These are phyloP conservation scores for Xylocampa areola DNA, from an alignment of 2,888 invertebrate species.

Conservation along the genomic window DNA sequence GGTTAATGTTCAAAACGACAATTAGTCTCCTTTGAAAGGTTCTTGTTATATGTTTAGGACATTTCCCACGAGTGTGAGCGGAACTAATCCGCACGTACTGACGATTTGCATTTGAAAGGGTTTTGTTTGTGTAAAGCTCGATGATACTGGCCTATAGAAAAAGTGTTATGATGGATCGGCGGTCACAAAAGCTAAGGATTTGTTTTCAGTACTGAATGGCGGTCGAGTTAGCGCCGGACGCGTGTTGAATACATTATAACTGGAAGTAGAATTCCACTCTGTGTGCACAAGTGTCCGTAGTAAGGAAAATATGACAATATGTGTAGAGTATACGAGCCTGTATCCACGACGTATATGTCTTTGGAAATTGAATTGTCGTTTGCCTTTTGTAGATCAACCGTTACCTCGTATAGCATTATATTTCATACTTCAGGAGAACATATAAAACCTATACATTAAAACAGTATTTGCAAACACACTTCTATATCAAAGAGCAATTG, in stretches of 20 bases:
- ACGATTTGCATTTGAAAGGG: slow-evolving; percentile 87
- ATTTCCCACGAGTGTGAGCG: slow-evolving; percentile 83
- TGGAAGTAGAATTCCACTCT: slow-evolving; percentile 67
- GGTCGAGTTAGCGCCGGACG: slow-evolving; percentile 81
- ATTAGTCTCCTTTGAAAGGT: slow-evolving; percentile 56
- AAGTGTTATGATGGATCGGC: slow-evolving; percentile 84
- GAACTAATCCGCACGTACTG: slow-evolving; percentile 87
- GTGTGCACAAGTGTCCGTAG: slow-evolving; percentile 64
- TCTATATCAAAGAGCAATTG: slow-evolving; percentile 10
- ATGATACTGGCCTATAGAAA: slow-evolving; percentile 85
- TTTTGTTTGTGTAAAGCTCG: slow-evolving; percentile 86
- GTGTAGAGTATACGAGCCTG: slow-evolving; percentile 61
- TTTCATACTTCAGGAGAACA: slow-evolving; percentile 1
- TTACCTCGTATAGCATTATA: slow-evolving; percentile 39
- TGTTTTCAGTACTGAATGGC: slow-evolving; percentile 87
- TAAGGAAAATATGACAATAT: slow-evolving; percentile 69
- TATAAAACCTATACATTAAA: slow-evolving; percentile 17
- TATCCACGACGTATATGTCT: slow-evolving; percentile 63
- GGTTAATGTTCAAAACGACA: slow-evolving; percentile 84
- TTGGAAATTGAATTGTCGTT: slow-evolving; percentile 64
- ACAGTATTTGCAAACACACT: slow-evolving; percentile 8
- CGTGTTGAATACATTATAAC: slow-evolving; percentile 83
- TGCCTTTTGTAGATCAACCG: slow-evolving; percentile 64
- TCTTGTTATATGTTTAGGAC: slow-evolving; percentile 60
- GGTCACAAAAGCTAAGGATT: slow-evolving; percentile 82